Conservation (phyloP, 2,113 vertebrate genomes). For the Tympanuchus pallidicinctus region DNA sequence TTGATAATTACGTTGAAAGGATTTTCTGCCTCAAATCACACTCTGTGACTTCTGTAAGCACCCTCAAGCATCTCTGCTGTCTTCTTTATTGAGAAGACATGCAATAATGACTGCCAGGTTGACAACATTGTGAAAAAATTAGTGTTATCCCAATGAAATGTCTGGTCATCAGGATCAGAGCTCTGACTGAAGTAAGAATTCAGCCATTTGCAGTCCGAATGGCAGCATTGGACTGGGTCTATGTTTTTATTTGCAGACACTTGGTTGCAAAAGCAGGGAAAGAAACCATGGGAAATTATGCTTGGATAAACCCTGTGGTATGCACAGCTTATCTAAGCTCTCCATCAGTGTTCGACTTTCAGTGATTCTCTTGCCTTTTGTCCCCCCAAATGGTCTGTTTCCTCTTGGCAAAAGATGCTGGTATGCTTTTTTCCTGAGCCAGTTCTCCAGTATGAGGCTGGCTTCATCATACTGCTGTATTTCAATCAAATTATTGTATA, state of each 20-base stretch:
- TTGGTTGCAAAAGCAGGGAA: neutral
- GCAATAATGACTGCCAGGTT: neutral
- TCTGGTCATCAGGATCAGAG: neutral
- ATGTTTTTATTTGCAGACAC: neutral
- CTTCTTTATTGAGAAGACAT: neutral
- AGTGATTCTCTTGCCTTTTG: neutral
- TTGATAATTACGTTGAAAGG: neutral
- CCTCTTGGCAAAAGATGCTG: neutral
- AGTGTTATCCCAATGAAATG: neutral
- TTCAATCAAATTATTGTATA: neutral
- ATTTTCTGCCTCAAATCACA: constrained; percentile 1
- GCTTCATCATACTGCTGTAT: neutral
- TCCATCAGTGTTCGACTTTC: neutral
- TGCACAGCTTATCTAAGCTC: neutral
- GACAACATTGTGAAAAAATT: neutral
- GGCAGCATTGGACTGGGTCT: neutral
- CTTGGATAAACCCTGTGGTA: neutral
- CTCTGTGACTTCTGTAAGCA: neutral
- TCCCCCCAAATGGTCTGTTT: neutral
- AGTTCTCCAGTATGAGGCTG: neutral
- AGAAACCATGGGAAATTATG: neutral
- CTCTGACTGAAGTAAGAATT: neutral
- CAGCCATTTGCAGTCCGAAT: neutral
- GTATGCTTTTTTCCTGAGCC: neutral
- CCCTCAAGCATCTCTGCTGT: neutral